Evolutionary conservation across 2,113 vertebrate genomes (phyloP).

Genomic region (Pipra filicauda): DNA sequence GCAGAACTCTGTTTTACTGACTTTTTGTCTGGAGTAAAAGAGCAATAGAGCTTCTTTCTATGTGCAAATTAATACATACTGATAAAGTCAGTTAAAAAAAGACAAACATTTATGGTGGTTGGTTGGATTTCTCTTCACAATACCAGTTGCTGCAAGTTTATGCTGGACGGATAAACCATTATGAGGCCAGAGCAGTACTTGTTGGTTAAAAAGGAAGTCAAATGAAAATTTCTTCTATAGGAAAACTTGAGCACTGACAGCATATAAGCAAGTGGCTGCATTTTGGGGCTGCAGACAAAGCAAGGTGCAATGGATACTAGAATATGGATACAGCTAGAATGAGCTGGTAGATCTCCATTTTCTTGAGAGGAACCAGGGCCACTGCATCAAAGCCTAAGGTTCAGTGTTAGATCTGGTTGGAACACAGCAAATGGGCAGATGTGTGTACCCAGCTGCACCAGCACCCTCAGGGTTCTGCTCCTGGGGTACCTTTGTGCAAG

Average conservation of each 20-base stretch:
- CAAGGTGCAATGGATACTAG: not conserved
- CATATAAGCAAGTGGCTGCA: not conserved
- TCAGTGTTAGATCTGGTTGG: not conserved
- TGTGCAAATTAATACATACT: not conserved
- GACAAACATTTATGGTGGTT: not conserved
- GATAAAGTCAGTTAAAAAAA: not conserved
- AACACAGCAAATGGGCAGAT: not conserved
- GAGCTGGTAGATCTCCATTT: not conserved
- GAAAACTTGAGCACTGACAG: not conserved
- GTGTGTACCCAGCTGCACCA: not conserved
- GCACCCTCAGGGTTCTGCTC: fast-evolving
- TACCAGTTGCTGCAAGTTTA: not conserved
- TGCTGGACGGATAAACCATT: not conserved
- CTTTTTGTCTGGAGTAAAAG: not conserved
- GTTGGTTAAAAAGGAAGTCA: not conserved
- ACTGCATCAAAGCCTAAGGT: not conserved
- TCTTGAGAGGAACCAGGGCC: not conserved
- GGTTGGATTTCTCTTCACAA: not conserved
- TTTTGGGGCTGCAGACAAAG: not conserved
- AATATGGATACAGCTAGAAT: not conserved
- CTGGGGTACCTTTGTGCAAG: not conserved
- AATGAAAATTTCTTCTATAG: not conserved
- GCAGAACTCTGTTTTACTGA: not conserved
- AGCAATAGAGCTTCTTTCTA: not conserved
- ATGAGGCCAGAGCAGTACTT: not conserved